These are phyloP conservation scores for Diacarnus erythraeanus DNA, from an alignment of 37 sponge, comb jelly and placozoan genomes.

Conservation along the genomic window DNA sequence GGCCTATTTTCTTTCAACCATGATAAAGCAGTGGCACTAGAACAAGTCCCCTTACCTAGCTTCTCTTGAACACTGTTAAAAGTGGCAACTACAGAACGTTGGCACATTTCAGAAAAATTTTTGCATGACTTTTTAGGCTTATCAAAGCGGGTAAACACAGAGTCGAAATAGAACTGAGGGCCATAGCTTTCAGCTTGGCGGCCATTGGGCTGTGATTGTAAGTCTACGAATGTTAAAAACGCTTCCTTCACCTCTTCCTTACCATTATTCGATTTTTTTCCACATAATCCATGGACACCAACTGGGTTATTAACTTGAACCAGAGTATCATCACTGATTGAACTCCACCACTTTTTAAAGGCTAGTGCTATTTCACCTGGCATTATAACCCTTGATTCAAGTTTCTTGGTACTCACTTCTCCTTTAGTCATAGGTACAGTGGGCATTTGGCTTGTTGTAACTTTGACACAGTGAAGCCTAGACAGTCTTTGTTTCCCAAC, in stretches of 20 bases:
- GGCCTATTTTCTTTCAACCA: neutral
- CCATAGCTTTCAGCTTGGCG: neutral
- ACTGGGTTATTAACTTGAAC: neutral
- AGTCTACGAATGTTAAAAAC: no score
- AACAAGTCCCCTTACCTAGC: neutral
- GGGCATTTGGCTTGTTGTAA: neutral
- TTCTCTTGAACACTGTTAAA: neutral
- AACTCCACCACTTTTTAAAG: neutral
- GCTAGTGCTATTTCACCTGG: neutral
- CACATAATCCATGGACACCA: neutral
- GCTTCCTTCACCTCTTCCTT: neutral
- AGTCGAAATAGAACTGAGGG: neutral
- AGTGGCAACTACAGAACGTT: neutral
- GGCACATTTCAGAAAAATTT: neutral
- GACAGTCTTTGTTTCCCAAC: neutral
- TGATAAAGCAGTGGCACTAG: neutral
- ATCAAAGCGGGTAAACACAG: neutral
- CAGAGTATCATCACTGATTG: neutral
- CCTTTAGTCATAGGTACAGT: neutral
- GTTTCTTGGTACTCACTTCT: neutral
- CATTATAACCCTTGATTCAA: neutral
- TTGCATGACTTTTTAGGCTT: no score
- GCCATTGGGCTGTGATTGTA: neutral
- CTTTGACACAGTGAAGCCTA: neutral
- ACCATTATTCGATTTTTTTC: neutral